A percentile compares a stretch with the other conserved stretches of the same genome.
Evolutionary conservation across 2,113 vertebrate genomes (phyloP).

Genomic region (Macaca nemestrina): DNA sequence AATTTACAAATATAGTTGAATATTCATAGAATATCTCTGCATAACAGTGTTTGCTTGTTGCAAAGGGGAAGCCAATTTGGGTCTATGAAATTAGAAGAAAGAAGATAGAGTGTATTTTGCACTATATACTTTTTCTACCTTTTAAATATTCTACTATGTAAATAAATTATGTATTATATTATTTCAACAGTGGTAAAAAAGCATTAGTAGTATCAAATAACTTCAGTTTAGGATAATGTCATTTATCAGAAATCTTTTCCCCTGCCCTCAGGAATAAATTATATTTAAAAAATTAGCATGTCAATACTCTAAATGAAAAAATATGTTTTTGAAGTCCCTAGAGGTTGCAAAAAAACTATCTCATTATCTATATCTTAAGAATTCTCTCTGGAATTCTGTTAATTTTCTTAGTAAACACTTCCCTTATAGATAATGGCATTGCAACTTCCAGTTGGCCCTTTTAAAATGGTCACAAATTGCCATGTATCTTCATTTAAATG

Average conservation of each 20-base stretch:
- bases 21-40: background rate
- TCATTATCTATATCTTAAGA: slow-evolving; percentile 32
- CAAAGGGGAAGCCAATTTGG: background rate
- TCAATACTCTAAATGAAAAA: slow-evolving; percentile 20
- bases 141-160: background rate
- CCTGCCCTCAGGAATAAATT: background rate
- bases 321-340: background rate
- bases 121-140: background rate
- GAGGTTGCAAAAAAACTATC: background rate
- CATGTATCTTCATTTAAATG: background rate
- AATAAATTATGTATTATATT: background rate
- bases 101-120: background rate
- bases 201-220: background rate
- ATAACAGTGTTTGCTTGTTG: background rate
- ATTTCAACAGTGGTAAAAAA: background rate
- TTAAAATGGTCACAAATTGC: slow-evolving; percentile 26
- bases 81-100: background rate
- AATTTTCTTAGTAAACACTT: slow-evolving; percentile 50
- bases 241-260: background rate
- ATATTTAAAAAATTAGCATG: background rate
- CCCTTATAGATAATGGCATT: background rate
- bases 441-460: slow-evolving; percentile 8
- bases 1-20: background rate
- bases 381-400: slow-evolving; percentile 36
- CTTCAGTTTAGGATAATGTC: background rate